phyloP scores from a whole-genome alignment of 2,888 invertebrate genomes.

The Nemapogon koenigi region DNA sequence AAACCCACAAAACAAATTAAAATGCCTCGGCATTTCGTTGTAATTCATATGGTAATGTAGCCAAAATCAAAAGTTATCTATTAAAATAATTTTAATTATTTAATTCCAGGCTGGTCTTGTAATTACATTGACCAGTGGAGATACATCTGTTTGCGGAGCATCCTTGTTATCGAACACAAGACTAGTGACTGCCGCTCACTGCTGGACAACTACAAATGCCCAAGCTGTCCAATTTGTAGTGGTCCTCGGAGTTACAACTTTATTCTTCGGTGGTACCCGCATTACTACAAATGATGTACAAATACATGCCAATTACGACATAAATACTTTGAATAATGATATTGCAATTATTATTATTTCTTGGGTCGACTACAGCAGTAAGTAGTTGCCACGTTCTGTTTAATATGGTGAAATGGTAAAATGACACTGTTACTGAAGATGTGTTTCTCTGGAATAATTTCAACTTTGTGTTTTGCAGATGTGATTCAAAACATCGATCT shows the following conservation, averaged over 20 bases:
- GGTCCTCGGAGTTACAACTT: slow-evolving; percentile 22
- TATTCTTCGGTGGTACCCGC: slow-evolving; percentile 11
- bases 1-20: no score
- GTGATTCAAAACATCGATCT: slow-evolving; percentile 26
- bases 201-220: slow-evolving; percentile 26
- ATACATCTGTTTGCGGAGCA: slow-evolving; percentile 24
- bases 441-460: neutral
- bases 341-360: slow-evolving; percentile 6
- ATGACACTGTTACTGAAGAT: no score
- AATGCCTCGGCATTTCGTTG: no score
- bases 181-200: slow-evolving; percentile 20
- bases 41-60: no score
- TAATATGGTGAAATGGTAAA: no score
- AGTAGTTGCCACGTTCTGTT: no score
- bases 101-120: slow-evolving; percentile 23
- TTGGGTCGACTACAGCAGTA: slow-evolving; percentile 1
- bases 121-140: slow-evolving; percentile 19
- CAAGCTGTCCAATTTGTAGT: slow-evolving; percentile 27
- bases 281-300: slow-evolving; percentile 5
- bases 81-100: no score
- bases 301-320: slow-evolving; percentile 9
- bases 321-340: slow-evolving; percentile 9
- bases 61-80: no score
- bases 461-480: slow-evolving; percentile 22
- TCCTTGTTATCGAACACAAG: slow-evolving; percentile 21